Evolutionary conservation across 2,113 vertebrate species (phyloP).

Genomic region (Theristicus caerulescens): DNA sequence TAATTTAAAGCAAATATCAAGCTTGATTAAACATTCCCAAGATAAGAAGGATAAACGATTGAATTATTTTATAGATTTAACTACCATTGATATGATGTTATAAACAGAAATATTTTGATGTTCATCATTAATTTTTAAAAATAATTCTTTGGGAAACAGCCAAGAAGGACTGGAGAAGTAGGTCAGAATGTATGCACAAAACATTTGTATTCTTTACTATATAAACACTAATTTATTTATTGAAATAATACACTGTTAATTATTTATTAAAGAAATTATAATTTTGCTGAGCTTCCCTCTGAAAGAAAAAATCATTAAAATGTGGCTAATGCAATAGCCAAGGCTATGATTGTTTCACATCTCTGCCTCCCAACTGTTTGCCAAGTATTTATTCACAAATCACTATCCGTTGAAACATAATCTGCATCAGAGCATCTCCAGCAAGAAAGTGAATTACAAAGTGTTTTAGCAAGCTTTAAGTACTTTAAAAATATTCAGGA

Average conservation of each 20-base stretch:
- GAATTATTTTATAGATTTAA: conserved; percentile 93
- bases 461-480: neutral
- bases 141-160: conserved; percentile 78
- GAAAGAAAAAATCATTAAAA: conserved; percentile 63
- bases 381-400: conserved; percentile 54
- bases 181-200: conserved; percentile 75
- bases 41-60: conserved; percentile 88
- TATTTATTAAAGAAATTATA: conserved; percentile 79
- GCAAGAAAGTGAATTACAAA: conserved; percentile 20
- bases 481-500: neutral
- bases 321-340: conserved; percentile 53
- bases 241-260: conserved; percentile 78
- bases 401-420: conserved; percentile 10
- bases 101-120: conserved; percentile 94
- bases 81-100: conserved; percentile 82
- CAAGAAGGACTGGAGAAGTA: conserved; percentile 66
- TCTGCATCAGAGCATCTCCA: conserved; percentile 14
- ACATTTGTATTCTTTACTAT: conserved; percentile 79
- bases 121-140: conserved; percentile 80
- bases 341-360: conserved; percentile 52
- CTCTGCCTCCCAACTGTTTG: conserved; percentile 59
- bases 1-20: conserved; percentile 98
- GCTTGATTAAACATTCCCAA: conserved; percentile 95
- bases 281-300: conserved; percentile 71
- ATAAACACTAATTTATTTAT: conserved; percentile 81